These are phyloP conservation scores for Saccostrea echinata DNA, from an alignment of 1,140 invertebrate genomes.

Conservation along the genomic window DNA sequence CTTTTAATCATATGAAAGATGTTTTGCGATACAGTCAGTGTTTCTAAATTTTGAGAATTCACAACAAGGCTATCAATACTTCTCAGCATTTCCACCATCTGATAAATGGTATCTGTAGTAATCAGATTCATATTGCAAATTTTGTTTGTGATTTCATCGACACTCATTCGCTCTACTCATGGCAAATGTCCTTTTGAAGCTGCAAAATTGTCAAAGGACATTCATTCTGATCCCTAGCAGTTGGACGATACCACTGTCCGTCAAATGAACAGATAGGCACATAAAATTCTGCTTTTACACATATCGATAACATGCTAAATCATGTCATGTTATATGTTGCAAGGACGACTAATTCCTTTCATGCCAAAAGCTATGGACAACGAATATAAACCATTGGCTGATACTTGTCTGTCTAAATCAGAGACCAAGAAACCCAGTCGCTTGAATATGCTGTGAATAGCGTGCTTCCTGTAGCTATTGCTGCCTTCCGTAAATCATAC, in stretches of 20 bases:
- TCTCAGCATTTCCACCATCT: neutral
- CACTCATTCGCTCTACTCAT: neutral
- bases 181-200: conserved; percentile 54
- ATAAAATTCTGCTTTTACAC: conserved; percentile 45
- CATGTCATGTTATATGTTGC: neutral
- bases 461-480: too few species aligned
- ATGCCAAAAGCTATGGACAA: conserved; percentile 14
- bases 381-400: too few species aligned
- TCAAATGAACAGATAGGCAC: conserved; percentile 53
- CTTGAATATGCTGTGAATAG: too few species aligned
- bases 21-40: neutral
- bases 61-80: neutral
- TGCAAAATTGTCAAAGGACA: conserved; percentile 44
- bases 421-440: too few species aligned
- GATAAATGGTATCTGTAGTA: neutral
- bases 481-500: too few species aligned
- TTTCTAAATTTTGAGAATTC: neutral
- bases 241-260: conserved; percentile 44
- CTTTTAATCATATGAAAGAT: conserved; percentile 4
- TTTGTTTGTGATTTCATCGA: neutral
- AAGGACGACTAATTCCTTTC: conserved; percentile 44
- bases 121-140: neutral
- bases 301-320: neutral
- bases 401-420: too few species aligned
- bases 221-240: conserved; percentile 24